A percentile compares a stretch with the other conserved stretches of the same genome.
Evolutionary conservation across 2,888 invertebrate genomes (phyloP).

Genomic region (Drosophila ezoana): DNA sequence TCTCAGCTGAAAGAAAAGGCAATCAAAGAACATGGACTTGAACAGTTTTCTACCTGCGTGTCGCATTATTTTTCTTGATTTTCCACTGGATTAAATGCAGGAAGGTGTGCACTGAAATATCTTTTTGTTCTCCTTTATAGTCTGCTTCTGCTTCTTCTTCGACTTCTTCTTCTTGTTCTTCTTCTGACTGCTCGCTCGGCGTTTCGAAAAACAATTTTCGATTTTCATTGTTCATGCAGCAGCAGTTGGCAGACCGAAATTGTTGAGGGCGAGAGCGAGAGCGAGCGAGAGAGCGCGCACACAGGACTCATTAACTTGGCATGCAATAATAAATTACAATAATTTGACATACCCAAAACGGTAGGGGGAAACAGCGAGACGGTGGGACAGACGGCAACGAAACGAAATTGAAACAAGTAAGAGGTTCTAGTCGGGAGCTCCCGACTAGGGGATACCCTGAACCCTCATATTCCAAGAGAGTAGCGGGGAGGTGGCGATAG

Average conservation of each 20-base stretch:
- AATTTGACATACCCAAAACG: constrained; percentile 64
- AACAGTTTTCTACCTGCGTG: constrained; percentile 58
- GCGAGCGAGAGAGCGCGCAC: constrained; percentile 4
- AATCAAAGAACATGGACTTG: constrained; percentile 51
- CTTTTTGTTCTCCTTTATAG: constrained; percentile 34
- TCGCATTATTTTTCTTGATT: constrained; percentile 70
- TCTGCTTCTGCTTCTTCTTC: constrained; percentile 10
- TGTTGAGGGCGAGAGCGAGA: background rate
- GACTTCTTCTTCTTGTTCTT: constrained; percentile 11
- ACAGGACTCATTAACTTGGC: constrained; percentile 73
- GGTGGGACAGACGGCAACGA: constrained; percentile 4
- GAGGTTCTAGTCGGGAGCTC: too few species aligned
- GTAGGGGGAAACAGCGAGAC: constrained; percentile 17
- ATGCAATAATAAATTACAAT: constrained; percentile 77
- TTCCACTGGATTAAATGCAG: constrained; percentile 72
- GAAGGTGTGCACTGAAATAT: constrained; percentile 66
- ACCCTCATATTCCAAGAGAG: too few species aligned
- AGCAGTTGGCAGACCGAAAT: constrained; percentile 14
- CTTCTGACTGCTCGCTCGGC: constrained; percentile 5
- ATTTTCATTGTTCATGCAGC: constrained; percentile 40
- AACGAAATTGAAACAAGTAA: constrained; percentile 35
- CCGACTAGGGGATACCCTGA: too few species aligned
- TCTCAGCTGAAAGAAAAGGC: constrained; percentile 25
- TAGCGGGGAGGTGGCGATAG: too few species aligned
- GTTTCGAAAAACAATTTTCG: constrained; percentile 40